phyloP scores from a whole-genome alignment of 2,797 vertebrate genomes.

The Syncerus caffer region DNA sequence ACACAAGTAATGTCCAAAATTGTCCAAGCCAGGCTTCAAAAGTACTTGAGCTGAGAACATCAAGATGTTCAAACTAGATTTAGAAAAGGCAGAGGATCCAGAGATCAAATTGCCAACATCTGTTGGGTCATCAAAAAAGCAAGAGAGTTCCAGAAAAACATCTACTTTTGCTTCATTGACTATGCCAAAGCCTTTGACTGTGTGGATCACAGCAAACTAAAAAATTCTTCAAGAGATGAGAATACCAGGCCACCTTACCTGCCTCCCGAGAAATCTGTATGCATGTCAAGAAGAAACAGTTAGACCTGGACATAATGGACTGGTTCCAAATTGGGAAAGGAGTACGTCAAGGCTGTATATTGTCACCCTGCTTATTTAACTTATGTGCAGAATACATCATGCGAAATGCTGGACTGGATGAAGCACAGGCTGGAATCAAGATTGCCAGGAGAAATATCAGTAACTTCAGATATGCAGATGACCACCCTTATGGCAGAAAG shows the following conservation, averaged over 20 bases:
- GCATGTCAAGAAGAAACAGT: background rate
- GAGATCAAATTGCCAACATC: background rate
- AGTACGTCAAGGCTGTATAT: background rate
- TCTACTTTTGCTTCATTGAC: background rate
- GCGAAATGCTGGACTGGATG: accelerated
- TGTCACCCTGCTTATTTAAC: background rate
- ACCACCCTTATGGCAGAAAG: background rate
- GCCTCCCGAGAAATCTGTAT: background rate
- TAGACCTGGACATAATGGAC: accelerated
- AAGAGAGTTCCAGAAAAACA: background rate
- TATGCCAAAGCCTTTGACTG: background rate
- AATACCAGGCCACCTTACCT: background rate
- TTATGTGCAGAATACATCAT: background rate
- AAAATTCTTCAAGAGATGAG: background rate
- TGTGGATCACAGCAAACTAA: background rate
- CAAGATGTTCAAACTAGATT: background rate
- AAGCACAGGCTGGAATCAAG: background rate
- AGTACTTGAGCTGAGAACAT: background rate
- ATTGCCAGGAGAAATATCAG: background rate
- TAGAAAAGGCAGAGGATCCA: background rate
- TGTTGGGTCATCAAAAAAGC: background rate
- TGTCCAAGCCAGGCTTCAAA: background rate
- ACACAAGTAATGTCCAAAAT: background rate
- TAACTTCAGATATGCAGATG: background rate
- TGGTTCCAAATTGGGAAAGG: background rate